phyloP scores from a whole-genome alignment of 2,797 vertebrate genomes.

The Kryptolebias ocellatus region DNA sequence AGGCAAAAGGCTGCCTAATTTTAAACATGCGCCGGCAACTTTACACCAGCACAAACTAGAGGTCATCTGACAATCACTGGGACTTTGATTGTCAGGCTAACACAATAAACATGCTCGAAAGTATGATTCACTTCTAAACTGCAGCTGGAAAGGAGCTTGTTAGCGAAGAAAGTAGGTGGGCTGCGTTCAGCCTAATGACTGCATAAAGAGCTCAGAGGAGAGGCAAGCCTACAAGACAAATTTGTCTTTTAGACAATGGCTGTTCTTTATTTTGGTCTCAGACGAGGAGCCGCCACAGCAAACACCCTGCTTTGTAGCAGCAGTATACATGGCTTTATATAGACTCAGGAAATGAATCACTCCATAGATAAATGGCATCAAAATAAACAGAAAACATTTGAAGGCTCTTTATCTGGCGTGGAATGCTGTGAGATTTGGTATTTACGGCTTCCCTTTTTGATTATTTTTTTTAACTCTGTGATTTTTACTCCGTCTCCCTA shows the following conservation, averaged over 20 bases:
- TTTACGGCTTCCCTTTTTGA: constrained; percentile 43
- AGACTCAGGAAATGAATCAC: constrained; percentile 75
- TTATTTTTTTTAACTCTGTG: constrained; percentile 33
- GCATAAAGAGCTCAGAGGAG: constrained; percentile 42
- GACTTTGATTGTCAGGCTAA: constrained; percentile 55
- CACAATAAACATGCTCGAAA: constrained; percentile 49
- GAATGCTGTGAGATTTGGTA: constrained; percentile 48
- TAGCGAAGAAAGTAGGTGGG: constrained; percentile 63
- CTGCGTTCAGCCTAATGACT: constrained; percentile 45
- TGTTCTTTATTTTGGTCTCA: constrained; percentile 25
- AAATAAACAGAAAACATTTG: constrained; percentile 64
- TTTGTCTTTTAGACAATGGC: constrained; percentile 43
- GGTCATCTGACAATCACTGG: constrained; percentile 46
- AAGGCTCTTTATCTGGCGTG: constrained; percentile 50
- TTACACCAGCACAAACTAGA: constrained; percentile 9
- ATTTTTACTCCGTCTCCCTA: constrained; percentile 41
- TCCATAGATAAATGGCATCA: constrained; percentile 62
- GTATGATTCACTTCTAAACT: constrained; percentile 56
- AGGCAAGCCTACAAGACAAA: constrained; percentile 47
- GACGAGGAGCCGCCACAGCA: constrained; percentile 44
- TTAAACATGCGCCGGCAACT: constrained; percentile 12
- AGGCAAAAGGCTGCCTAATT: background rate
- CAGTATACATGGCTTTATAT: constrained; percentile 64
- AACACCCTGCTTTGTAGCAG: constrained; percentile 44
- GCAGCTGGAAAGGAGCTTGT: constrained; percentile 42